phyloP scores from a whole-genome alignment of 2,888 invertebrate genomes.

The Dioctria linearis region DNA sequence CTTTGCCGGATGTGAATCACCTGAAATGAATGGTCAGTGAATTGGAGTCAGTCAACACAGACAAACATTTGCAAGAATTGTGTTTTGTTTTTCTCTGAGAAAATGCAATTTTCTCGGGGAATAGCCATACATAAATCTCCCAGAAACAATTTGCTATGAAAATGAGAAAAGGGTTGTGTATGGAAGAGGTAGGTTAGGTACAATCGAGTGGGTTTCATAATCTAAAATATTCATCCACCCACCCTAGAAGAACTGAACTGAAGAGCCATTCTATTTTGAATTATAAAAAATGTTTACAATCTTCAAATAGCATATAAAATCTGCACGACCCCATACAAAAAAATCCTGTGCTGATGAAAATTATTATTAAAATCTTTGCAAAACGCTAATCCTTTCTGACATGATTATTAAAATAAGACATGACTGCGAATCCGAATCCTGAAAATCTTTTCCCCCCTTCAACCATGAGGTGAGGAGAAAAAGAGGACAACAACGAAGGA shows the following conservation, averaged over 20 bases:
- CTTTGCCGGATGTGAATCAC: slow-evolving; percentile 1
- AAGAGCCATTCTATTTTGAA: background rate
- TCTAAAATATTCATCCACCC: slow-evolving; percentile 3
- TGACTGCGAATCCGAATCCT: background rate
- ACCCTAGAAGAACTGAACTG: background rate
- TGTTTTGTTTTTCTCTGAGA: slow-evolving; percentile 2
- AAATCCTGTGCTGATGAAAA: background rate
- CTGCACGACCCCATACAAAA: background rate
- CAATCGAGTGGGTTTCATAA: background rate
- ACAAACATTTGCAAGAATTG: slow-evolving; percentile 1
- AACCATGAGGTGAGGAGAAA: background rate
- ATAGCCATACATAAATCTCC: slow-evolving; percentile 4
- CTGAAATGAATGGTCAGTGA: slow-evolving; percentile 6
- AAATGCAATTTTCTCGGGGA: slow-evolving; percentile 10
- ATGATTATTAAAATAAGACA: slow-evolving; percentile 10
- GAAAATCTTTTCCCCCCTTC: background rate
- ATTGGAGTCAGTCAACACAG: slow-evolving; percentile 1
- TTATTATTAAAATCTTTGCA: background rate
- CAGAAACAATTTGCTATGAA: slow-evolving; percentile 6
- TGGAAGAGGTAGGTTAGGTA: background rate
- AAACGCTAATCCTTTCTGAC: slow-evolving; percentile 13
- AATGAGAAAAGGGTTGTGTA: slow-evolving; percentile 10
- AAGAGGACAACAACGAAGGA: background rate
- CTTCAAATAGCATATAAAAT: background rate
- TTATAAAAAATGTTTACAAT: background rate